Conservation (phyloP, 2,797 vertebrate species). For the Ctenopoma kingsleyae region DNA sequence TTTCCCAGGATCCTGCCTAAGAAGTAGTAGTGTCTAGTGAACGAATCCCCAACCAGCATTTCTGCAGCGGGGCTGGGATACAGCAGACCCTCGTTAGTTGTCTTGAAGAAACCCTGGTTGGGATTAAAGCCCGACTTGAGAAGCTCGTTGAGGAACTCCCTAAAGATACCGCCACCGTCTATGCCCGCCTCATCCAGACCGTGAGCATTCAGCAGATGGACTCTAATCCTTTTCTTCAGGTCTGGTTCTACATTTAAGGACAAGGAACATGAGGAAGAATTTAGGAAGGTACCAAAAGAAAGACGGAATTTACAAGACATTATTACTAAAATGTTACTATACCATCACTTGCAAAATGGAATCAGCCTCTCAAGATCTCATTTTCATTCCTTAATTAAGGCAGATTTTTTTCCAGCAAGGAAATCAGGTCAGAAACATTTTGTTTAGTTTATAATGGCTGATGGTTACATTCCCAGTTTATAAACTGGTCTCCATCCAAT, state of each 20-base stretch:
- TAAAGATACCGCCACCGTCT: conserved; percentile 97
- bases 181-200: conserved; percentile 98
- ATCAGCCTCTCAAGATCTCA: neutral
- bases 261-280: conserved; percentile 19
- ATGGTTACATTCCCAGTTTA: conserved; percentile 13
- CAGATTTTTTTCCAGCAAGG: conserved; percentile 6
- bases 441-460: neutral
- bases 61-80: conserved; percentile 95
- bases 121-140: conserved; percentile 98
- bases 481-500: conserved; percentile 12
- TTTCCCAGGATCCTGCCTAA: conserved; percentile 98
- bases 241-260: conserved; percentile 88
- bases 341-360: conserved; percentile 37
- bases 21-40: conserved; percentile 97
- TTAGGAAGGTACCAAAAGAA: conserved; percentile 3
- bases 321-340: conserved; percentile 13
- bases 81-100: conserved; percentile 96
- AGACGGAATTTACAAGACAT: conserved; percentile 2
- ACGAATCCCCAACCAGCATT: conserved; percentile 95
- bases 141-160: conserved; percentile 97
- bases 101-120: conserved; percentile 99
- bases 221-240: conserved; percentile 95
- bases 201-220: conserved; percentile 96
- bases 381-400: conserved; percentile 16
- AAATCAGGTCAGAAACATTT: neutral